These are phyloP conservation scores for Hylaeus volcanicus DNA, from an alignment of 1,140 invertebrate species.

Conservation along the genomic window DNA sequence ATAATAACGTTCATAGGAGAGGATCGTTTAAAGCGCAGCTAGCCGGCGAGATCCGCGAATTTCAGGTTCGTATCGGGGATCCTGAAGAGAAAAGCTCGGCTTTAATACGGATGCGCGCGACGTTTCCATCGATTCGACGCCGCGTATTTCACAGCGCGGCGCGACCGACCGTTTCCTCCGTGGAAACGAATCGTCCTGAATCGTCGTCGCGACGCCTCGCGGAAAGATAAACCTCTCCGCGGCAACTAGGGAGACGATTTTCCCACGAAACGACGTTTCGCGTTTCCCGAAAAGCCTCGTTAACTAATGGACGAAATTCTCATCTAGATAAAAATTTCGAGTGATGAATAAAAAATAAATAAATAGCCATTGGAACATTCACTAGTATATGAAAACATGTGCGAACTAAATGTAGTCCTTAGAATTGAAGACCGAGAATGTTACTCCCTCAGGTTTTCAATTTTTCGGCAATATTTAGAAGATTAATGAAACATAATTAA, in stretches of 20 bases:
- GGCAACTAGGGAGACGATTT: slow-evolving; percentile 18
- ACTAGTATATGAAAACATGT: too few relatives aligned
- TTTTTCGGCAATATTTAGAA: too few relatives aligned
- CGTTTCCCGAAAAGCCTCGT: slow-evolving; percentile 15
- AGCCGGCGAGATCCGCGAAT: slow-evolving; percentile 15
- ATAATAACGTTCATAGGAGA: neutral
- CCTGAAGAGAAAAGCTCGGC: slow-evolving; percentile 56
- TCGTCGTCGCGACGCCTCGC: slow-evolving; percentile 16
- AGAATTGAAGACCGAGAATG: too few relatives aligned
- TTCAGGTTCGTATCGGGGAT: slow-evolving; percentile 18
- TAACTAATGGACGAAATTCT: neutral
- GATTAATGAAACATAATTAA: too few relatives aligned
- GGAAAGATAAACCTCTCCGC: slow-evolving; percentile 2
- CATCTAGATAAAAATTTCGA: too few relatives aligned
- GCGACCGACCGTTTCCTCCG: slow-evolving; percentile 52
- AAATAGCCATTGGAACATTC: too few relatives aligned
- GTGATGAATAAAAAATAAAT: too few relatives aligned
- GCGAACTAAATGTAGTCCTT: too few relatives aligned
- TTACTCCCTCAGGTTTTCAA: too few relatives aligned
- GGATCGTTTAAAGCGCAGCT: slow-evolving; percentile 24
- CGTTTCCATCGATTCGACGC: slow-evolving; percentile 73
- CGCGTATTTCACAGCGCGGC: slow-evolving; percentile 58
- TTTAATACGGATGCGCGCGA: slow-evolving; percentile 73
- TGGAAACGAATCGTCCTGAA: slow-evolving; percentile 56
- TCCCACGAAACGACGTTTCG: neutral